Evolutionary conservation across 1,140 invertebrate genomes (phyloP), one percentile per base, ranked within the genome.

Genomic region (Kradibia gibbosae): DNA sequence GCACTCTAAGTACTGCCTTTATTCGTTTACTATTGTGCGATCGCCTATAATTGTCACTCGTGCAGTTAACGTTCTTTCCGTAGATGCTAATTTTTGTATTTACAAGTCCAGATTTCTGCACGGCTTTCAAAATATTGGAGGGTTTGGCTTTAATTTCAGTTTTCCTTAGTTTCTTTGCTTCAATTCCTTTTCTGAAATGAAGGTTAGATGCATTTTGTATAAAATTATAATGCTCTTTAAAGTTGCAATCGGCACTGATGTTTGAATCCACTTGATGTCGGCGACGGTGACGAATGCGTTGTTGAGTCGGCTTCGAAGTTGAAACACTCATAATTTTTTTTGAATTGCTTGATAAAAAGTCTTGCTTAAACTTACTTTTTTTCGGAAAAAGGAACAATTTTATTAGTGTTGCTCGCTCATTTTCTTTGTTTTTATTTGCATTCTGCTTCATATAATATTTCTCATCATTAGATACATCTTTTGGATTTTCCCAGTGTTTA

Each of bases 11-110:
- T n/a, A 60, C 42, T 28, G 34, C 22, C 57, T 65, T n/a, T 70
- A 78, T 39, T 57, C 72, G 1, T 73, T 82, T 75, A 13, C 25
- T 42, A 11, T 70, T 73, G 13, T 15, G 36, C 45, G 36, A 60
- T 50, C 0, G 34, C 22, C 13, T 80, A 34, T 48, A 74, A 53
- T 17, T 73, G 60, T 34, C 78, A 34, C 60, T 48, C 13, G 8
- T 85, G 83, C 0, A 75, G 55, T 3, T 34, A 1, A 79, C 36
- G 39, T 90, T 90, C 22, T 86, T 86, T 48, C 91, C 89, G 62
- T 89, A 91, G 0, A 86, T 86, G n/a, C 85, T 88, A 53, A 91
- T 88, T 36, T 89, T 90, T 17, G 89, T 85, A 15, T 87, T 85
- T 0, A 90, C 87, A 4, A 83, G 34, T 5, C 82, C 82, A 0